These are phyloP conservation scores for Orcinus orca DNA, from an alignment of 2,113 vertebrate species.

Conservation along the genomic window DNA sequence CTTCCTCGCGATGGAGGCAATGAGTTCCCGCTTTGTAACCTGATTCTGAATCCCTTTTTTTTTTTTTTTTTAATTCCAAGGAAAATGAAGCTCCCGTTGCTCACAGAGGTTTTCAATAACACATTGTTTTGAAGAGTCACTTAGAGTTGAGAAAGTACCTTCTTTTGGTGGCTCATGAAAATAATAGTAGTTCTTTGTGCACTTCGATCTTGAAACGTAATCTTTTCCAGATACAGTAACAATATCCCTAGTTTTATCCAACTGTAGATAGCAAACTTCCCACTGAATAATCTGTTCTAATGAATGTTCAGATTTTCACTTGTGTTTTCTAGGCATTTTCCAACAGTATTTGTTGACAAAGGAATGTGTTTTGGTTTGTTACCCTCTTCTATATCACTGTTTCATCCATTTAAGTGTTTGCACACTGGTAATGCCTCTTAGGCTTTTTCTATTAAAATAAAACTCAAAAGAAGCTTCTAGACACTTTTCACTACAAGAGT, in stretches of 20 bases:
- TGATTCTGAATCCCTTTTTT: not conserved
- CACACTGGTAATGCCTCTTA: not conserved
- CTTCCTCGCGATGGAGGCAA: fast-evolving
- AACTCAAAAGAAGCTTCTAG: not conserved
- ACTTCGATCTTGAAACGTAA: not conserved
- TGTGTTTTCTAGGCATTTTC: not conserved
- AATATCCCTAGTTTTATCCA: not conserved
- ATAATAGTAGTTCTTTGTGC: not conserved
- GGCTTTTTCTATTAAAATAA: not conserved
- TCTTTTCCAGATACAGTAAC: not conserved
- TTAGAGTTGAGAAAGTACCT: not conserved
- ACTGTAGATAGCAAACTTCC: fast-evolving
- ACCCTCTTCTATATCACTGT: not conserved
- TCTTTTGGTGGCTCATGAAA: not conserved
- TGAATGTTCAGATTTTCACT: not conserved
- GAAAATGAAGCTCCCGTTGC: not conserved
- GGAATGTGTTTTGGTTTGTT: not conserved
- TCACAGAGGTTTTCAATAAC: not conserved
- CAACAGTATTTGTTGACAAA: not conserved
- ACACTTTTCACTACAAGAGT: not conserved
- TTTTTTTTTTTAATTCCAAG: not conserved
- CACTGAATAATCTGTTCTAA: not conserved
- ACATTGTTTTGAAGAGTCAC: not conserved
- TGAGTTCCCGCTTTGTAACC: not conserved
- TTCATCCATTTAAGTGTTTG: not conserved